Evolutionary conservation across 92 coral and sea anemone genomes (phyloP), one percentile per base, ranked within the genome.

Genomic region (Plumapathes pennacea): DNA sequence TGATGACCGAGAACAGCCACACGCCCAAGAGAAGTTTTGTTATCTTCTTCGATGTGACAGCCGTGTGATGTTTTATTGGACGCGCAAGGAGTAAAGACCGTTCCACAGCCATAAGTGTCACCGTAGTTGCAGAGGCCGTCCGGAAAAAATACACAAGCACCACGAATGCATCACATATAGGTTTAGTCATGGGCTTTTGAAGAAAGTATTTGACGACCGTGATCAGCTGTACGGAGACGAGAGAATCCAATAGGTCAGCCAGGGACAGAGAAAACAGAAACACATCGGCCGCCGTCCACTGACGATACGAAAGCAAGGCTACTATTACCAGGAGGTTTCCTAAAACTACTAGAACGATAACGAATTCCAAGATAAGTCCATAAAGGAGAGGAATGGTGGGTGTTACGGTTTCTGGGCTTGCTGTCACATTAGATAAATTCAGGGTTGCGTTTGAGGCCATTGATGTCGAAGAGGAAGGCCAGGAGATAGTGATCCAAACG

Each of bases 201-300:
- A 80, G 54, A 21, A 71, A 80, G 51, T 88, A 83, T 53, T 76
- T 81, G 25, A 83, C 82, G 25, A 76, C 45, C 46, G 76, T 78
- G 25, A 91, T 56, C 20, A 81, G 54, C 57, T 91, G 89, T 7
- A 91, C 56, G n/a, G 89, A 91, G 9, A 72, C 60, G 18, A 67
- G 37, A 14, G 91, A 86, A 55, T 91, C 90, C 59, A 88, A 57
- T 24, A 91, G 47, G 57, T 91, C 97, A 3, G 97, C 96, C 28
- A 71, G 9, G 3, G 97, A 83, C 25, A 91, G 68, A 4, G 97
- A 91, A 10, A 89, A 38, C 0, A 91, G 39, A n/a, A 91, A 40
- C 7, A 91, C 67, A 38, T 91, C 97, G 2, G 95, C 78, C 1
- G 88, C 46, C 13, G 89, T 91, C 78, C 96, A 71, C 18, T 49